Evolutionary conservation across 2,888 invertebrate genomes (phyloP), one percentile per base, ranked within the genome.

Genomic region (Perizoma affinitatum): DNA sequence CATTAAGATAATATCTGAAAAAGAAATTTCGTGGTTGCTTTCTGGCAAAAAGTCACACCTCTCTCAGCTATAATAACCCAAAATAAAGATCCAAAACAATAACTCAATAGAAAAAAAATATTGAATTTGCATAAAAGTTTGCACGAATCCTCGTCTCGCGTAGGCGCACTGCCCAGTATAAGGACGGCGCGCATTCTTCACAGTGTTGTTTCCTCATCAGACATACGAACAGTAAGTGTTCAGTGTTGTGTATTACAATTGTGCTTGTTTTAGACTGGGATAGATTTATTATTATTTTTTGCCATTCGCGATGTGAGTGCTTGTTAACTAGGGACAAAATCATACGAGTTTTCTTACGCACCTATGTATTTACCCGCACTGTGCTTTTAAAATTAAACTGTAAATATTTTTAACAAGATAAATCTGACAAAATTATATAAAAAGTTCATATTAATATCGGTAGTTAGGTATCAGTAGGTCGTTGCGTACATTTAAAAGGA

Each of bases 121-220:
- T 42, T 38, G 6, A 40, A 63, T 64, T 61, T 45, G 38, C 61
- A 64, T 63, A 68, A 71, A 71, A 69, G 63, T 71, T 64, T 50
- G 61, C 58, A 68, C 54, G 10, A 61, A 58, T 64, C 54, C 66
- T 63, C 67, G 62, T 67, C 56, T 57, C 57, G 59, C 88, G 91
- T 90, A 86, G 90, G 91, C 83, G 89, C 76, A 38, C 56, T 57
- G 51, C 55, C 65, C 64, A 75, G 79, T 90, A 90, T 90, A 90
- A 90, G 89, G 88, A 79, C 73, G 64, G 69, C 61, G 71, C 69
- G 62, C 72, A 66, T 62, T 72, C 67, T 65, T 63, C 70, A 55
- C 68, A 71, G 73, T 71, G 74, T 81, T 83, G 89, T 86, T 85
- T 87, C 82, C 81, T 83, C 85, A 65, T 69, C 76, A 75, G 76